These are phyloP conservation scores for Ceyx margarethae DNA, from an alignment of 2,113 vertebrate species.

Conservation along the genomic window DNA sequence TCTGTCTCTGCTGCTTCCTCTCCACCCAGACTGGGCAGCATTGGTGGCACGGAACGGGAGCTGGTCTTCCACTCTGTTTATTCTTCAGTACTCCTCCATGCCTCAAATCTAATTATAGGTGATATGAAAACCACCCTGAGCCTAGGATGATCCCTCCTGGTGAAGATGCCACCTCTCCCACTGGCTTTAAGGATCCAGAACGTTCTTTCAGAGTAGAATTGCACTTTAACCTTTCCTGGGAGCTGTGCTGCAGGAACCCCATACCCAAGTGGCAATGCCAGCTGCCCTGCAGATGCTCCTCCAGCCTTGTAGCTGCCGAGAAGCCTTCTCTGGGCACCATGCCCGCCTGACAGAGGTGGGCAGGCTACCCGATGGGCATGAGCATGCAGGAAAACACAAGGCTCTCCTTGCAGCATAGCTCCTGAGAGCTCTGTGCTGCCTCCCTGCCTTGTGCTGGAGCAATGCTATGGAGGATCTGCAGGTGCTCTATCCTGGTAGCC, in stretches of 20 bases:
- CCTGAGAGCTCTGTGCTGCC: background rate
- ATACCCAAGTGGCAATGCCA: background rate
- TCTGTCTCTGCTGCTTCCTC: background rate
- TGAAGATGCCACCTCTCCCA: background rate
- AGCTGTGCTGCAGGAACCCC: background rate
- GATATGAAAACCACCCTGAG: background rate
- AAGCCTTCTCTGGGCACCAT: background rate
- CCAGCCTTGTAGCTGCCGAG: background rate
- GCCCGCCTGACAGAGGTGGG: background rate
- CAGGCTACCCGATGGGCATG: background rate
- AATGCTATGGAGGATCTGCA: background rate
- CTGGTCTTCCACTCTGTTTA: background rate
- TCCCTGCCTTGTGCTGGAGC: background rate
- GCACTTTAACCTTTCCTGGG: background rate
- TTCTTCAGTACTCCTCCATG: background rate
- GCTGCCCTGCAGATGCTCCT: background rate
- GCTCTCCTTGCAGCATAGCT: background rate
- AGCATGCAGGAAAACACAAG: accelerated
- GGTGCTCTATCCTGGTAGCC: background rate
- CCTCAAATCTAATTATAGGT: background rate
- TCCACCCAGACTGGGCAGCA: background rate
- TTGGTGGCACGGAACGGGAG: background rate
- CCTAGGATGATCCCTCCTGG: background rate
- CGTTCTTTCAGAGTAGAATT: background rate
- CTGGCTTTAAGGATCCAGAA: background rate